phyloP scores from a whole-genome alignment of 2,888 invertebrate genomes.

The Petrophora chlorosata region DNA sequence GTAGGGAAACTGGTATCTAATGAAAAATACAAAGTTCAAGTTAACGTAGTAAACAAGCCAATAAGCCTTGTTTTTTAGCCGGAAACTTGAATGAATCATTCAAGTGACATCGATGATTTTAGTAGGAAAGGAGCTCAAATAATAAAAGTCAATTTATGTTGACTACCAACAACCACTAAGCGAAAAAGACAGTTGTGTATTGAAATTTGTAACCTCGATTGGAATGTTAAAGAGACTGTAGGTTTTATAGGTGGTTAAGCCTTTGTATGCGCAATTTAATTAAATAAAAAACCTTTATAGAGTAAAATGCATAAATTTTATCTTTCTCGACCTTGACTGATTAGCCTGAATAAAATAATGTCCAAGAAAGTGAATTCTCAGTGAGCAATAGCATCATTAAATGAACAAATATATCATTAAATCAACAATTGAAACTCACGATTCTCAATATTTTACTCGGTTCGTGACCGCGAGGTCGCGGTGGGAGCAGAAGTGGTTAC shows the following conservation, averaged over 20 bases:
- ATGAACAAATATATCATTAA: constrained; percentile 43
- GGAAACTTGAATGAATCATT: too few species aligned
- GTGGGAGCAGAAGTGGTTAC: constrained; percentile 58
- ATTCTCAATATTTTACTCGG: constrained; percentile 61
- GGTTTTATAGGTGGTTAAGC: too few species aligned
- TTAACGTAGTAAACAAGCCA: not conserved
- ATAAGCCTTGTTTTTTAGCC: too few species aligned
- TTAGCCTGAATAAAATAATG: constrained; percentile 1
- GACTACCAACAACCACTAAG: too few species aligned
- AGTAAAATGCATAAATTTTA: not conserved
- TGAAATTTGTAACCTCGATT: too few species aligned
- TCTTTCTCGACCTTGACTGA: not conserved
- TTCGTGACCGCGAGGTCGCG: constrained; percentile 71
- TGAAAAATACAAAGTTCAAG: not conserved
- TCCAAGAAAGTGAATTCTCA: constrained; percentile 9
- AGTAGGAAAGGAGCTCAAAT: too few species aligned
- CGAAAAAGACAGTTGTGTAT: too few species aligned
- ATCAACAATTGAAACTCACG: constrained; percentile 51
- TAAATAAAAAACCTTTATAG: too few species aligned
- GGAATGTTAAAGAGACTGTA: too few species aligned
- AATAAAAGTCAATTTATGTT: too few species aligned
- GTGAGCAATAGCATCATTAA: constrained; percentile 31
- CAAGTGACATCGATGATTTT: too few species aligned
- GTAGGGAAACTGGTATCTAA: constrained; percentile 1
- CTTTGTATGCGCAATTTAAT: too few species aligned